Percentiles rank a stretch among this genome's conserved stretches.
These are phyloP conservation scores for Pocillopora grandis DNA, from an alignment of 92 coral and sea anemone species.

Conservation along the genomic window DNA sequence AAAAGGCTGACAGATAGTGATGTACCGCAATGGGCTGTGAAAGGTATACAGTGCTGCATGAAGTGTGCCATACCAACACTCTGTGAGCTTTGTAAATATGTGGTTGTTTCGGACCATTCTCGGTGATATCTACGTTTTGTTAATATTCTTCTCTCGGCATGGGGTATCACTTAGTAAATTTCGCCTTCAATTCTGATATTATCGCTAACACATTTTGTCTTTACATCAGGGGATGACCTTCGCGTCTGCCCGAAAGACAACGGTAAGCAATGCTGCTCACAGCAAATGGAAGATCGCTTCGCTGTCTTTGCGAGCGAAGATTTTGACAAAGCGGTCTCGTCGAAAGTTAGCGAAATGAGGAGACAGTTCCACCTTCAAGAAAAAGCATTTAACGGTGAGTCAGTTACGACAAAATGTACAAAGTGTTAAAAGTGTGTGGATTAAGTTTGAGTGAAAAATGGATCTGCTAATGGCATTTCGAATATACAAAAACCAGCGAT, in stretches of 20 bases:
- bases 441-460: conserved; percentile 33
- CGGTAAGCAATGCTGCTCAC: conserved; percentile 65
- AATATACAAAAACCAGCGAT: background rate
- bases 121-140: conserved; percentile 21
- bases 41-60: conserved; percentile 40
- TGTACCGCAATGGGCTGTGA: conserved; percentile 54
- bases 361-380: conserved; percentile 50
- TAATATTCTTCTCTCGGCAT: conserved; percentile 25
- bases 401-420: conserved; percentile 31
- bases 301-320: conserved; percentile 47
- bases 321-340: conserved; percentile 47
- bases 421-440: conserved; percentile 43
- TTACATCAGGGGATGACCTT: conserved; percentile 54
- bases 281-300: conserved; percentile 71
- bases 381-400: conserved; percentile 67
- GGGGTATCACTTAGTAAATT: conserved; percentile 26
- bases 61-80: conserved; percentile 13
- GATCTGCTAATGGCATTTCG: conserved; percentile 15
- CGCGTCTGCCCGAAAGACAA: conserved; percentile 53
- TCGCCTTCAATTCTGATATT: conserved; percentile 18
- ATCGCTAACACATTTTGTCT: conserved; percentile 28
- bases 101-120: conserved; percentile 27
- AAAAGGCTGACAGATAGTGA: conserved; percentile 64
- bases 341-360: conserved; percentile 40
- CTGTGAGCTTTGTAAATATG: conserved; percentile 32